Base-by-base conservation (phyloP, 2,113 vertebrate genomes). In the Catharus fuscescens region DNA sequence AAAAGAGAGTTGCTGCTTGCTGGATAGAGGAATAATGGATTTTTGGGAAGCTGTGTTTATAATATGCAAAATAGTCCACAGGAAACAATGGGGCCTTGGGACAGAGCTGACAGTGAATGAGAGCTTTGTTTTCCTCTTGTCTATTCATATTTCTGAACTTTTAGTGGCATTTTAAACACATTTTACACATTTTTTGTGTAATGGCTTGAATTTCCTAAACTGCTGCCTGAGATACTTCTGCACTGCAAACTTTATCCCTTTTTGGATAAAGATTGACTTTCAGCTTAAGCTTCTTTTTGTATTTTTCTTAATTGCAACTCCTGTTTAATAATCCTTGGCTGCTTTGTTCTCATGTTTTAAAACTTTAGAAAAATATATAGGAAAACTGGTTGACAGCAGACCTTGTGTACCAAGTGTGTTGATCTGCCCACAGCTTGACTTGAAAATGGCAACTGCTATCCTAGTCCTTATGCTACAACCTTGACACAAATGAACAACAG, bases 121-220 rank as follows among this genome's bases (percentile, higher is more conserved):
- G 66, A 52, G 65, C 95, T 97, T 97, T 97, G 96, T 97, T 96
- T 89, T 91, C 84, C 56, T 80, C 89, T 95, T 53, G 85, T 94
- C 86, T 95, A 93, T 79, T 96, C 93, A 93, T 90, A 86, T 93
- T 94, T 94, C 66, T 81, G 61, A 94, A 95, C 65, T 92, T 97
- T 24, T 83, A 48, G 92, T 96, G 86, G 85, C 36, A 88, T 97
- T 96, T 96, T 45, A 93, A 80, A 88, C 67, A 80, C 60, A 78
- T 94, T 96, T 95, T 88, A 67, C 52, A 40, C 67, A 52, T 94
- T 93, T 93, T 90, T 92, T 57, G 23, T 34, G 23, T 81, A 66
- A 62, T 78, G 60, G 7, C 28, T 90, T 78, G 67, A 45, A 74
- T 25, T 60, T 60, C 36, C 29, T 79, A 16, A 80, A 83, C 71